Evolutionary conservation across 2,888 invertebrate genomes (phyloP).

Genomic region (Adelphocoris suturalis): DNA sequence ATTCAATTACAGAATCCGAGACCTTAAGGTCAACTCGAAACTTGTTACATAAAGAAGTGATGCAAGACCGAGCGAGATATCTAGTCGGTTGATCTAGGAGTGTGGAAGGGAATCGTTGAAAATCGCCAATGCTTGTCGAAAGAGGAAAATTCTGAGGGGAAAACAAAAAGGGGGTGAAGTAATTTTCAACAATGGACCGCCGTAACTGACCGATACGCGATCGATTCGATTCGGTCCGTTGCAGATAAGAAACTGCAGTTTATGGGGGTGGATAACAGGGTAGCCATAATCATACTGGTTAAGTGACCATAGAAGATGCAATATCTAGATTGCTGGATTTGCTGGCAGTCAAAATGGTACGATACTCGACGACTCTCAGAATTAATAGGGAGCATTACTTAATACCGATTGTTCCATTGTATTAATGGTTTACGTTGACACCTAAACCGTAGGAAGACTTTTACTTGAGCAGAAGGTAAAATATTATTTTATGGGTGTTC

Average conservation of each 20-base stretch:
- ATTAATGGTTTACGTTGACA: background rate
- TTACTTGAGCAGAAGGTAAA: too few species aligned
- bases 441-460: too few species aligned
- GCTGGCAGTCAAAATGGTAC: too few species aligned
- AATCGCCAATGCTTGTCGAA: constrained; percentile 23
- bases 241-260: background rate
- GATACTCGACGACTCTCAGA: too few species aligned
- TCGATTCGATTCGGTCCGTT: background rate
- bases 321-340: too few species aligned
- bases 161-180: constrained; percentile 21
- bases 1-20: constrained; percentile 49
- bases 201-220: constrained; percentile 27
- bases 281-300: background rate
- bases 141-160: background rate
- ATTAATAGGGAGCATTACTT: too few species aligned
- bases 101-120: constrained; percentile 16
- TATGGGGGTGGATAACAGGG: background rate
- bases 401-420: too few species aligned
- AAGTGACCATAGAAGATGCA: too few species aligned
- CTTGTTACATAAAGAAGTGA: constrained; percentile 31
- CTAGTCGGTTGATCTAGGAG: constrained; percentile 14
- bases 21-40: constrained; percentile 21
- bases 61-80: constrained; percentile 9
- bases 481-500: too few species aligned
- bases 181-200: background rate